These are phyloP conservation scores for Hydrochoerus hydrochaeris DNA, from an alignment of 2,113 vertebrate species.

Conservation along the genomic window DNA sequence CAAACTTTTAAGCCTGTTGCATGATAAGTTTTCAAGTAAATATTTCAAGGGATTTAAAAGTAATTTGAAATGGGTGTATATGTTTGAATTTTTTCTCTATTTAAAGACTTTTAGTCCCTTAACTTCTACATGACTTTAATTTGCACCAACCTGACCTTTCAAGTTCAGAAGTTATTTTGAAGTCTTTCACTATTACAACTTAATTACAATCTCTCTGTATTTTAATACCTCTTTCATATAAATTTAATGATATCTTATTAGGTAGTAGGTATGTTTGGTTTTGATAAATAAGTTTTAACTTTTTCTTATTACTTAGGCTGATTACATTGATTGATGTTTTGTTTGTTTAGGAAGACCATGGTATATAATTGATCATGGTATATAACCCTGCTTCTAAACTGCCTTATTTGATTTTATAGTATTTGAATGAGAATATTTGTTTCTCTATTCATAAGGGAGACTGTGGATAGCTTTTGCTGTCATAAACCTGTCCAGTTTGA, in stretches of 20 bases:
- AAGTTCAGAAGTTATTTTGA: not conserved
- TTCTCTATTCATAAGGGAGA: not conserved
- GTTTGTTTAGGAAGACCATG: not conserved
- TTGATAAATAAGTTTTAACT: not conserved
- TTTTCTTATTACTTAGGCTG: not conserved
- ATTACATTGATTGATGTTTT: not conserved
- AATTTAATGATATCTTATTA: not conserved
- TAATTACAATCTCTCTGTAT: not conserved
- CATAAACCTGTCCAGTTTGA: not conserved
- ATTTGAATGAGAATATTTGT: not conserved
- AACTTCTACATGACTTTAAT: not conserved
- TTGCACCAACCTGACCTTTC: not conserved
- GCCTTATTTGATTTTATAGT: not conserved
- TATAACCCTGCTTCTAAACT: not conserved
- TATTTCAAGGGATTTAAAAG: not conserved
- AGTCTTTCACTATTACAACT: not conserved
- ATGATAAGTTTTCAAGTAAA: not conserved
- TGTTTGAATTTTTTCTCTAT: not conserved
- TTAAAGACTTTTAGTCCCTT: not conserved
- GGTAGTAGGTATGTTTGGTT: not conserved
- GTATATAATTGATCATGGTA: not conserved
- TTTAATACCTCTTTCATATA: not conserved
- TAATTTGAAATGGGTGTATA: not conserved
- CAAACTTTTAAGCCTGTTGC: not conserved
- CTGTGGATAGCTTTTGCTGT: not conserved